A percentile compares a stretch with the other conserved stretches of the same genome.
Conservation (phyloP, 2,888 invertebrate genomes). For the Amphipyra tragopoginis region DNA sequence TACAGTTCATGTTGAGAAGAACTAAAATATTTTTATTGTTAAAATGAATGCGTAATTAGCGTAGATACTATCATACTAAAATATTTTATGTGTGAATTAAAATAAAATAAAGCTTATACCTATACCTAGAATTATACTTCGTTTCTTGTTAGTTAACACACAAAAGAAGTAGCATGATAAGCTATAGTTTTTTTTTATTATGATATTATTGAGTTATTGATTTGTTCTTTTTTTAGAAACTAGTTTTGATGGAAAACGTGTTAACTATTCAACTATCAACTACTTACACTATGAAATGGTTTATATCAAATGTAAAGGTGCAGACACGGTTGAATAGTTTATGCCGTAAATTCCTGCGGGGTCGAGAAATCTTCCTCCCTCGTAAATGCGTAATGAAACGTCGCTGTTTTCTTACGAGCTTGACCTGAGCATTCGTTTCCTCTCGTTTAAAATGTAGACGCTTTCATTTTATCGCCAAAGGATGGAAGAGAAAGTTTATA, state of each 20-base stretch:
- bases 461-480: not conserved
- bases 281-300: not conserved
- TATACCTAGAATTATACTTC: too few relatives aligned
- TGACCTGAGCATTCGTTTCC: slow-evolving; percentile 3
- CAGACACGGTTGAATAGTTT: slow-evolving; percentile 28
- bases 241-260: too few relatives aligned
- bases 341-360: slow-evolving; percentile 10
- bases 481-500: not conserved
- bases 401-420: slow-evolving; percentile 12
- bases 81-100: too few relatives aligned
- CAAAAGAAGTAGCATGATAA: too few relatives aligned
- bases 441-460: slow-evolving; percentile 13
- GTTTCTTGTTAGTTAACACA: too few relatives aligned
- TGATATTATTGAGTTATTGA: too few relatives aligned
- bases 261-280: not conserved
- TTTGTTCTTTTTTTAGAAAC: too few relatives aligned
- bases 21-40: slow-evolving; percentile 25
- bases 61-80: not conserved
- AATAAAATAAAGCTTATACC: too few relatives aligned
- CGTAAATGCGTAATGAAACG: slow-evolving; percentile 21
- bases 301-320: slow-evolving; percentile 1
- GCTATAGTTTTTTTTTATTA: too few relatives aligned
- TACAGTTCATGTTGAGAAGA: not conserved
- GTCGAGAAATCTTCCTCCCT: slow-evolving; percentile 8
- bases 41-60: slow-evolving; percentile 9